These are phyloP conservation scores for Drosophila formosana DNA, from an alignment of 2,888 invertebrate genomes.

Conservation along the genomic window DNA sequence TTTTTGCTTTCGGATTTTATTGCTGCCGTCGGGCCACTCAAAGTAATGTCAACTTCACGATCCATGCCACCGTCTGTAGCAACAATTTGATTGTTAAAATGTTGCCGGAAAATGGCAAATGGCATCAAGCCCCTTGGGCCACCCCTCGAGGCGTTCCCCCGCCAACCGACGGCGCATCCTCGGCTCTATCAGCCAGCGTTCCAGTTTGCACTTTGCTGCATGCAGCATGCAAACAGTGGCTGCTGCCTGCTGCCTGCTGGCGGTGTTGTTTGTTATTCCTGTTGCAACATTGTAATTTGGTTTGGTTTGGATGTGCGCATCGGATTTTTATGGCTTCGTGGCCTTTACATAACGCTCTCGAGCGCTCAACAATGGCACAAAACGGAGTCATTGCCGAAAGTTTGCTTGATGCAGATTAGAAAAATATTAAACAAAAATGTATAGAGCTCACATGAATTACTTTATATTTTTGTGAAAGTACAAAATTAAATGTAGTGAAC, in stretches of 20 bases:
- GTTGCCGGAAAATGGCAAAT: constrained; percentile 44
- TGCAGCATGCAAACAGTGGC: constrained; percentile 49
- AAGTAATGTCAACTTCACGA: constrained; percentile 47
- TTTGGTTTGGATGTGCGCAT: constrained; percentile 42
- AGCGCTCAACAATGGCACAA: constrained; percentile 47
- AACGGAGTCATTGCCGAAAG: constrained; percentile 8
- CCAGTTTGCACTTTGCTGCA: constrained; percentile 3
- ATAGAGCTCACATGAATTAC: background rate
- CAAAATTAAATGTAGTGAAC: too few species aligned
- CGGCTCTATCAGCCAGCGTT: background rate
- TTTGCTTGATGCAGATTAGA: background rate
- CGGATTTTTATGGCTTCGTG: constrained; percentile 69
- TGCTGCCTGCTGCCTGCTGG: constrained; percentile 20
- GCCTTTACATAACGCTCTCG: constrained; percentile 38
- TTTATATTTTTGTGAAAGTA: background rate
- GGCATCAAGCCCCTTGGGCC: constrained; percentile 42
- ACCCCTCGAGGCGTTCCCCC: background rate
- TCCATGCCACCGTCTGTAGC: constrained; percentile 36
- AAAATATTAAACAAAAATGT: background rate
- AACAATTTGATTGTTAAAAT: constrained; percentile 63
- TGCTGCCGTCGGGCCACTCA: constrained; percentile 23
- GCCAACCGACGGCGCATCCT: background rate
- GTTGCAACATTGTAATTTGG: constrained; percentile 71
- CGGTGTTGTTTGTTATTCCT: constrained; percentile 37
- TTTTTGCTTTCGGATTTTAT: constrained; percentile 13